These are phyloP conservation scores for Raja brachyura DNA, from an alignment of 2,113 vertebrate genomes.

Conservation along the genomic window DNA sequence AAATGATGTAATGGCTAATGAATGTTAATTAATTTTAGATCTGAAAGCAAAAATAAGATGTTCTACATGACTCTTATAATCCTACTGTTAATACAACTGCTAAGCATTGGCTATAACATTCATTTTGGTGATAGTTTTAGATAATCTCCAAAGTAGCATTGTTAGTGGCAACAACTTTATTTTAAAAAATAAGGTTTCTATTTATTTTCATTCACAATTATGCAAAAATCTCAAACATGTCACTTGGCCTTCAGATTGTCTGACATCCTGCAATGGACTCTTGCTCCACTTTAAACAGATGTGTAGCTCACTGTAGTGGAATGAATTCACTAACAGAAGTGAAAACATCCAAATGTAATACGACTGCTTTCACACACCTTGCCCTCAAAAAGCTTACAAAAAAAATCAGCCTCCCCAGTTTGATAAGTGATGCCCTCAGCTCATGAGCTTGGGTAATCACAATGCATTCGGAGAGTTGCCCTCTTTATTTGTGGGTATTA, in stretches of 20 bases:
- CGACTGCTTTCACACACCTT: conserved; percentile 30
- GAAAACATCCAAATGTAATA: conserved; percentile 30
- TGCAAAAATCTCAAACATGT: conserved; percentile 16
- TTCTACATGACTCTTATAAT: neutral
- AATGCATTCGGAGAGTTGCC: conserved; percentile 34
- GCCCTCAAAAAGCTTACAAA: neutral
- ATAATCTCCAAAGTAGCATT: neutral
- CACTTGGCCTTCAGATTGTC: conserved; percentile 32
- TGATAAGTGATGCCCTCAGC: conserved; percentile 23
- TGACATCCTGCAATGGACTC: conserved; percentile 11
- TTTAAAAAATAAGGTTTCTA: no score
- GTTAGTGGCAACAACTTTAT: neutral
- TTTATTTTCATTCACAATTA: conserved; percentile 15
- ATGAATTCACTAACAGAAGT: conserved; percentile 18
- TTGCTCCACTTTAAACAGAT: conserved; percentile 23
- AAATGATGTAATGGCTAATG: conserved; percentile 37
- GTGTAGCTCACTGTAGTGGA: conserved; percentile 22
- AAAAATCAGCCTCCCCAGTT: conserved; percentile 3
- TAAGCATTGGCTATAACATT: conserved; percentile 29
- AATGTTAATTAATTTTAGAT: conserved; percentile 7
- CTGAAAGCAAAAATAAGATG: conserved; percentile 1
- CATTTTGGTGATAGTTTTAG: conserved; percentile 2
- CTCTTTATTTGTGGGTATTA: conserved; percentile 23
- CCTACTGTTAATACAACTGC: conserved; percentile 21
- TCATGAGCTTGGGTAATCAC: conserved; percentile 25